Evolutionary conservation across 2,797 vertebrate species (phyloP), one percentile per base, ranked within the genome.

Genomic region (Danio aesculapii): DNA sequence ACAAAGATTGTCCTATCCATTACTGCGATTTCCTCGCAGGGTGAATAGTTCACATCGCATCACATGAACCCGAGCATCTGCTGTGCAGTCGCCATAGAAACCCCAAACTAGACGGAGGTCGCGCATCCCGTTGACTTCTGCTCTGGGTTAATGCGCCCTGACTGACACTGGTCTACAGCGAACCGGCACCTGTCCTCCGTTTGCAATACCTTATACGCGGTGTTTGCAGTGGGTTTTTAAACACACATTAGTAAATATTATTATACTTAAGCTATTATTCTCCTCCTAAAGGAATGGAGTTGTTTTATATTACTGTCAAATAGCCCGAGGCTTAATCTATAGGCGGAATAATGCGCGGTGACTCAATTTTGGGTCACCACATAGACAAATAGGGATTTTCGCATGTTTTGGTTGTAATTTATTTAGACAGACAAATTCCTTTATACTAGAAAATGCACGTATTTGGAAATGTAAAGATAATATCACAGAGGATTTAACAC

Each of bases 21-120:
- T 89, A 90, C 90, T 86, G 87, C 79, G 17, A 69, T 82, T 84
- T 80, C 86, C 83, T 76, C 21, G 61, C 77, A 76, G 88, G 91
- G 90, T 92, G 89, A 92, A 88, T 6, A 91, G 91, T 93, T 93
- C 89, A 91, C 84, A 82, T 86, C 84, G 66, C 85, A 84, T 91
- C 89, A 88, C 88, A 86, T 61, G 68, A 73, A 85, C 81, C 75
- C 83, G 72, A 83, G 89, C 87, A 87, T 93, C 90, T 92, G 89
- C 91, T 87, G 30, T 30, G 82, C 87, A 87, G 92, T 92, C 92
- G 84, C 88, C 88, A 91, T 90, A 88, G 91, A 78, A 91, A 93
- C 91, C 58, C 9, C 19, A 3, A 5, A 11, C 17, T 57, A 13
- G n/a, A 86, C 16, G 21, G 82, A 53, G 69, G 53, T 21, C 49